These are phyloP conservation scores for Electrophaes corylata DNA, from an alignment of 2,888 invertebrate genomes.

Conservation along the genomic window DNA sequence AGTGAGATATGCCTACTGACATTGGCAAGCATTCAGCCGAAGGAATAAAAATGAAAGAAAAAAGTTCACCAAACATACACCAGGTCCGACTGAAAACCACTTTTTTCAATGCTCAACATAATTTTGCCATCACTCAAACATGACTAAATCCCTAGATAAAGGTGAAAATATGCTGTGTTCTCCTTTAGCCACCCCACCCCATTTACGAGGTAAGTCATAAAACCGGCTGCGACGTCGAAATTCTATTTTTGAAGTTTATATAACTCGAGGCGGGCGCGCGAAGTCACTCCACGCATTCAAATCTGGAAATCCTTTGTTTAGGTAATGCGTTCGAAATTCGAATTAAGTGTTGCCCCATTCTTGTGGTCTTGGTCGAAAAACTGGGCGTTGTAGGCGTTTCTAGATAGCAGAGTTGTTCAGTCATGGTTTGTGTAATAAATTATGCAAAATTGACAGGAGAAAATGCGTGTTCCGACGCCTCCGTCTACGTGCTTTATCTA, in stretches of 20 bases:
- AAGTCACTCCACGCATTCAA: conserved; percentile 56
- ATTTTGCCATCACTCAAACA: conserved; percentile 49
- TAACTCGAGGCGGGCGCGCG: conserved; percentile 54
- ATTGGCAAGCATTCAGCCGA: too few relatives aligned
- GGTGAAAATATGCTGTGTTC: conserved; percentile 66
- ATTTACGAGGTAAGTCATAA: conserved; percentile 69
- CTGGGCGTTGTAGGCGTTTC: conserved; percentile 40
- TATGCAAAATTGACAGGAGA: conserved; percentile 56
- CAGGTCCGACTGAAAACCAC: conserved; percentile 25
- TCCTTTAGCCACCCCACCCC: conserved; percentile 56
- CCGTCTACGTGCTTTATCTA: conserved; percentile 51
- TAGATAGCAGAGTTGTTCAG: conserved; percentile 50
- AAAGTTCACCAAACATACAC: not conserved
- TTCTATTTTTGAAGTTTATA: conserved; percentile 75
- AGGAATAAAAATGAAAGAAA: not conserved
- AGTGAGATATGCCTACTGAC: too few relatives aligned
- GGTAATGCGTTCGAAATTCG: conserved; percentile 46
- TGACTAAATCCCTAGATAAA: conserved; percentile 61
- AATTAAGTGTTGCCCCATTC: conserved; percentile 43
- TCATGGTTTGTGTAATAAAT: conserved; percentile 64
- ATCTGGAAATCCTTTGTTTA: conserved; percentile 60
- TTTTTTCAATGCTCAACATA: conserved; percentile 31
- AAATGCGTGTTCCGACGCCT: conserved; percentile 51
- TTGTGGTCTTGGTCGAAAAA: conserved; percentile 35
- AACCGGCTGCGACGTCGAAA: conserved; percentile 63